These are phyloP conservation scores for Ectropis crepuscularia DNA, from an alignment of 2,888 invertebrate species.

Conservation along the genomic window DNA sequence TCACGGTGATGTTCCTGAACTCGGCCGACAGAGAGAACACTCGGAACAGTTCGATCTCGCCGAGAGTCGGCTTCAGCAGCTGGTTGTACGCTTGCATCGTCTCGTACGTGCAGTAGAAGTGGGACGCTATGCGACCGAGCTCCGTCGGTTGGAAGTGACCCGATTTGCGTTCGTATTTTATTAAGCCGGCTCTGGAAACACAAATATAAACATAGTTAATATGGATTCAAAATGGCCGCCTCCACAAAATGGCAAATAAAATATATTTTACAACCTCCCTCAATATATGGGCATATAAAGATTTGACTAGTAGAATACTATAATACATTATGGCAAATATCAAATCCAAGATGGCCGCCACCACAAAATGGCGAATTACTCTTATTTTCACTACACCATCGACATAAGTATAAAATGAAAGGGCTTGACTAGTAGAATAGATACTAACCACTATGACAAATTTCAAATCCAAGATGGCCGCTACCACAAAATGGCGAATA, in stretches of 20 bases:
- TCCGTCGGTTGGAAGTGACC: conserved; percentile 96
- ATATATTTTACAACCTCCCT: no score
- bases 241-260: no score
- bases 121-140: conserved; percentile 98
- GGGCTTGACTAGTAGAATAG: no score
- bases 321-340: not conserved
- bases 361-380: no score
- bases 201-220: not conserved
- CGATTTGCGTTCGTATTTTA: conserved; percentile 97
- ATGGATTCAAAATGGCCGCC: no score
- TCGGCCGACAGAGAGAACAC: conserved; percentile 99
- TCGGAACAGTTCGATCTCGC: conserved; percentile 98
- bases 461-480: no score
- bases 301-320: no score
- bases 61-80: conserved; percentile 96
- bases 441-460: not conserved
- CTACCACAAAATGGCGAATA: no score
- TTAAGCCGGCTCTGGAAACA: conserved; percentile 91
- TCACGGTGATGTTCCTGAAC: conserved; percentile 95
- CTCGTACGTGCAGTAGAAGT: conserved; percentile 99
- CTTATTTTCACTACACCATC: no score
- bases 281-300: no score
- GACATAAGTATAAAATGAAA: no score
- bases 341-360: no score
- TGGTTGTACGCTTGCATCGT: conserved; percentile 99